Evolutionary conservation across 1,140 invertebrate genomes (phyloP).

Genomic region (Polyergus mexicanus): DNA sequence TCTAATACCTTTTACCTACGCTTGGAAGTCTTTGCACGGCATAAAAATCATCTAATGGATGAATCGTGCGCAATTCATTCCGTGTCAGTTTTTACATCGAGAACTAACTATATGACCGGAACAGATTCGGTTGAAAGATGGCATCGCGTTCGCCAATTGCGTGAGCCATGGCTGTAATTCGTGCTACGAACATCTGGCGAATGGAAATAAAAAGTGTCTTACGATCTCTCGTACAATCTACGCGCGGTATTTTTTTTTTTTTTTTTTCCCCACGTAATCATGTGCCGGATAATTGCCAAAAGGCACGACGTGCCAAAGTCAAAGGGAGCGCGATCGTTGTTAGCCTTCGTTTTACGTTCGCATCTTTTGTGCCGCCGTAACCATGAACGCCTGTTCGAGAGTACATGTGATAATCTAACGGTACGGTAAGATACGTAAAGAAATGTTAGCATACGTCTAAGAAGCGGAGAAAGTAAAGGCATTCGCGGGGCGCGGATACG

Average conservation of each 20-base stretch:
- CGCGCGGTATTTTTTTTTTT: slow-evolving; percentile 20
- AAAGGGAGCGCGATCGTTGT: not conserved
- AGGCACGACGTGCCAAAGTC: not conserved
- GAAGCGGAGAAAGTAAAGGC: slow-evolving; percentile 32
- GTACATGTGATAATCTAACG: slow-evolving; percentile 51
- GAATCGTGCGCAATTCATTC: slow-evolving; percentile 48
- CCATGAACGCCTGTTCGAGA: slow-evolving; percentile 39
- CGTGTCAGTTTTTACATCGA: slow-evolving; percentile 4
- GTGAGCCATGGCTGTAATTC: slow-evolving; percentile 15
- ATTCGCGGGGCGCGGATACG: slow-evolving; percentile 37
- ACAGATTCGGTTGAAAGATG: slow-evolving; percentile 41
- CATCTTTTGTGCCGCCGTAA: slow-evolving; percentile 36
- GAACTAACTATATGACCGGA: slow-evolving; percentile 43
- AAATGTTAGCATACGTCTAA: slow-evolving; percentile 7
- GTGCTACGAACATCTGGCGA: slow-evolving; percentile 7
- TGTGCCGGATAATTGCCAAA: slow-evolving; percentile 59
- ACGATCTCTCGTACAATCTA: slow-evolving; percentile 29
- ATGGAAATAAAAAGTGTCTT: slow-evolving; percentile 23
- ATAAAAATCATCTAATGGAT: slow-evolving; percentile 55
- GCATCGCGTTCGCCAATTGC: slow-evolving; percentile 39
- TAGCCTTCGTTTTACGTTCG: slow-evolving; percentile 12
- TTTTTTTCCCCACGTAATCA: slow-evolving; percentile 25
- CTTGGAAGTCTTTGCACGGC: not conserved
- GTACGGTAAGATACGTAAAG: slow-evolving; percentile 28
- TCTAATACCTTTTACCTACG: not conserved